These are phyloP conservation scores for Lithophane ornitopus DNA, from an alignment of 2,888 invertebrate species.

Conservation along the genomic window DNA sequence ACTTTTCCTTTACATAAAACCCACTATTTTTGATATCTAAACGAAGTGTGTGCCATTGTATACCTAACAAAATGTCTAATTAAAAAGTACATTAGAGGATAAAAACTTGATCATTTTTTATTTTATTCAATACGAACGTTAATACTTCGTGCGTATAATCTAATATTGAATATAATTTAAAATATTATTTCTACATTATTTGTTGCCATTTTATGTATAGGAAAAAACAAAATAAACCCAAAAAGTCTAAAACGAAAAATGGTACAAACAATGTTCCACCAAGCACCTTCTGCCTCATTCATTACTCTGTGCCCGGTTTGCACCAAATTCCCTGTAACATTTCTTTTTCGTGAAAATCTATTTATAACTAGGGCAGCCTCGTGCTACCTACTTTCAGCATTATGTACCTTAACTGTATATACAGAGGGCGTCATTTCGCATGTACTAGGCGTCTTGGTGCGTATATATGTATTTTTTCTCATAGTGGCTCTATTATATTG, in stretches of 20 bases:
- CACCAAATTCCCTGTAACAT: conserved; percentile 90
- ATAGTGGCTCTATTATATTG: conserved; percentile 91
- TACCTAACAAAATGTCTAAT: conserved; percentile 14
- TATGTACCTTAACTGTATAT: conserved; percentile 70
- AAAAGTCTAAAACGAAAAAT: conserved; percentile 16
- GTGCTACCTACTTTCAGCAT: conserved; percentile 69
- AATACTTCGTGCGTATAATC: neutral
- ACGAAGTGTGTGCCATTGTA: conserved; percentile 3
- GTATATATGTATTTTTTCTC: conserved; percentile 87
- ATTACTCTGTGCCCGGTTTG: conserved; percentile 85
- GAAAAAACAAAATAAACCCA: conserved; percentile 1
- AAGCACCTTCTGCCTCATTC: conserved; percentile 68
- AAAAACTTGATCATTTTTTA: neutral
- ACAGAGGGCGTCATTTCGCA: conserved; percentile 69
- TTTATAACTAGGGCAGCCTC: conserved; percentile 90
- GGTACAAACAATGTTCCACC: conserved; percentile 51
- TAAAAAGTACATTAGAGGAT: conserved; percentile 4
- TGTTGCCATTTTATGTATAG: neutral
- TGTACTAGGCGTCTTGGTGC: conserved; percentile 65
- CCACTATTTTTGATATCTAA: conserved; percentile 5
- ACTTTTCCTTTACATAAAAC: conserved; percentile 32
- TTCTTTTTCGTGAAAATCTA: conserved; percentile 91
- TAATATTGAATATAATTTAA: neutral
- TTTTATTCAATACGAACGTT: neutral
- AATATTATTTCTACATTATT: neutral